phyloP scores from a whole-genome alignment of 2,113 vertebrate genomes.

The Melanocharis versteri region DNA sequence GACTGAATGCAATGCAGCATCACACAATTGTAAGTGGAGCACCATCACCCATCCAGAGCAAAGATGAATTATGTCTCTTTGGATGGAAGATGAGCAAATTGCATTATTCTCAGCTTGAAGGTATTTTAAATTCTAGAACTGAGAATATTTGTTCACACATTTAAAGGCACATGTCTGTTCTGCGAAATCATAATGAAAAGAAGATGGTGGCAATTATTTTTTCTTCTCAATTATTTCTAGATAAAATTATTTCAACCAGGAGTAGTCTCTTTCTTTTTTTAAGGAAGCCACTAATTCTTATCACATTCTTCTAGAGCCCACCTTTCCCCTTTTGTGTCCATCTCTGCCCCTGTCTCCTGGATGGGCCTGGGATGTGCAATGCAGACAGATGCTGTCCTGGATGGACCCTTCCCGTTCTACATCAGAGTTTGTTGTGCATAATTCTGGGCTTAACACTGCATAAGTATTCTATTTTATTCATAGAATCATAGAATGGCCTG shows the following conservation, averaged over 20 bases:
- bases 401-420: neutral
- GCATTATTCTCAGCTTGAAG: neutral
- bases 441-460: neutral
- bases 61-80: neutral
- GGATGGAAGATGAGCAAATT: neutral
- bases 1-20: neutral
- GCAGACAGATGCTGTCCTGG: neutral
- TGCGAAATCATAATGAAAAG: neutral
- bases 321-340: neutral
- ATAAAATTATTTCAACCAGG: neutral
- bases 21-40: neutral
- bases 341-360: neutral
- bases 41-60: neutral
- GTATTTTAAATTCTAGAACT: neutral
- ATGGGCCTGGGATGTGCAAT: neutral
- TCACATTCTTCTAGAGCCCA: neutral
- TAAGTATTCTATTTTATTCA: neutral
- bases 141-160: neutral
- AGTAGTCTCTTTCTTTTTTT: neutral
- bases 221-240: neutral
- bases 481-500: neutral
- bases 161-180: neutral
- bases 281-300: neutral
- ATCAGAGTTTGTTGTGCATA: neutral
- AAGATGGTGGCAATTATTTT: neutral